Conservation (phyloP, 2,113 vertebrate genomes). For the Archilochus colubris region DNA sequence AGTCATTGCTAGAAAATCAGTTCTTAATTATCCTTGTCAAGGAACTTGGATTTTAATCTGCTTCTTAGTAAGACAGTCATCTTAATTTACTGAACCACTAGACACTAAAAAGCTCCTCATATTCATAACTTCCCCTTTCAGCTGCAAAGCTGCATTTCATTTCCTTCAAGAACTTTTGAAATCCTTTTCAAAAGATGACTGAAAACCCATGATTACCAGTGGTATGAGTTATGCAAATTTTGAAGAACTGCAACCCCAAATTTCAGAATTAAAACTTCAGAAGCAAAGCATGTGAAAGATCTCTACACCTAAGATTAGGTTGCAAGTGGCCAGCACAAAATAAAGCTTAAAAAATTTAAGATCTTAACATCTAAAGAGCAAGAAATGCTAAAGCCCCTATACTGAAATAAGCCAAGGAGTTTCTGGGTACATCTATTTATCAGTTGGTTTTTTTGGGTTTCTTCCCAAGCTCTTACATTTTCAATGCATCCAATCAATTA, state of each 20-base stretch:
- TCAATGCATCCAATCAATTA: not conserved
- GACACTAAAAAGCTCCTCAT: not conserved
- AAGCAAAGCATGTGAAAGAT: not conserved
- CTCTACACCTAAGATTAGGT: not conserved
- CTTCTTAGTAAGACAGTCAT: not conserved
- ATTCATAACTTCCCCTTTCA: not conserved
- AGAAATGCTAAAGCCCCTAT: not conserved
- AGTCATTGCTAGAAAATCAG: not conserved
- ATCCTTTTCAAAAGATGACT: not conserved
- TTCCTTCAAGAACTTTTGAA: not conserved
- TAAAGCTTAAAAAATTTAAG: not conserved
- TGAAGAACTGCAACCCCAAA: not conserved
- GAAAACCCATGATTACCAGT: not conserved
- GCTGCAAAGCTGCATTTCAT: not conserved
- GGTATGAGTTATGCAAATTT: rapidly evolving
- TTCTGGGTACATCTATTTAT: not conserved
- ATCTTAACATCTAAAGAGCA: not conserved
- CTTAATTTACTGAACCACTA: not conserved
- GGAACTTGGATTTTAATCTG: not conserved
- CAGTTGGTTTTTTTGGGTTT: not conserved
- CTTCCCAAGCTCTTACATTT: not conserved
- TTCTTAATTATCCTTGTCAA: not conserved
- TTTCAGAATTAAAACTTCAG: not conserved
- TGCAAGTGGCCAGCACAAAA: not conserved
- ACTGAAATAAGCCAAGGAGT: not conserved